These are phyloP conservation scores for Xylota segnis DNA, from an alignment of 2,888 invertebrate species.

Conservation along the genomic window DNA sequence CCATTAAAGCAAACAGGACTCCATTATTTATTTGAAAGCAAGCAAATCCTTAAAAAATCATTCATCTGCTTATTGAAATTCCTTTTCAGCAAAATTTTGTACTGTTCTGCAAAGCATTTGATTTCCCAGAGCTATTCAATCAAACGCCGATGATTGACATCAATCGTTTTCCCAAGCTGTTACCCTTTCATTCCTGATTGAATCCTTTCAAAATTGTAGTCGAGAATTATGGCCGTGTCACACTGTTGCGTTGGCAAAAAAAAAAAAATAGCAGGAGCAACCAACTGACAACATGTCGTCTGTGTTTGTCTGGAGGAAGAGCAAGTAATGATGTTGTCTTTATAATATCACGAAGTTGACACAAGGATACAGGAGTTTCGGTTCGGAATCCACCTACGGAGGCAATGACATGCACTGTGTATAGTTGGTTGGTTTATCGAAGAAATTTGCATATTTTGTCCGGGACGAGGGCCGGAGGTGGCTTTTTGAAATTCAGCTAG, in stretches of 20 bases:
- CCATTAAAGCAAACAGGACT: neutral
- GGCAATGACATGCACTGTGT: neutral
- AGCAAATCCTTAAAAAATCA: constrained; percentile 5
- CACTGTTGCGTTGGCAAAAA: neutral
- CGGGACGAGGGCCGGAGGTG: neutral
- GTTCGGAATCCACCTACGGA: neutral
- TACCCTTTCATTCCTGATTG: neutral
- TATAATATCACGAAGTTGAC: neutral
- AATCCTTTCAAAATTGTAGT: constrained; percentile 6
- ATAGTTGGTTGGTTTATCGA: neutral
- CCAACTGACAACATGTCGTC: constrained; percentile 1
- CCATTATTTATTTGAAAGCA: neutral
- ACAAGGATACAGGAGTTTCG: neutral
- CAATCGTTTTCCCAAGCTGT: constrained; percentile 13
- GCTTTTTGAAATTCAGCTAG: constrained; percentile 7
- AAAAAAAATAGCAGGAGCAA: neutral
- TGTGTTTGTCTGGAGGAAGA: neutral
- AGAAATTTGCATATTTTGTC: constrained; percentile 21
- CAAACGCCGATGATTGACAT: constrained; percentile 29
- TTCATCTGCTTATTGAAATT: constrained; percentile 7
- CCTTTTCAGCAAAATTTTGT: neutral
- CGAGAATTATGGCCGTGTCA: neutral
- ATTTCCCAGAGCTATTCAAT: constrained; percentile 25
- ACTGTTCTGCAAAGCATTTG: constrained; percentile 1
- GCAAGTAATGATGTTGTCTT: neutral